phyloP scores from a whole-genome alignment of 2,797 vertebrate species.

The Hypotaenidia okinawae region DNA sequence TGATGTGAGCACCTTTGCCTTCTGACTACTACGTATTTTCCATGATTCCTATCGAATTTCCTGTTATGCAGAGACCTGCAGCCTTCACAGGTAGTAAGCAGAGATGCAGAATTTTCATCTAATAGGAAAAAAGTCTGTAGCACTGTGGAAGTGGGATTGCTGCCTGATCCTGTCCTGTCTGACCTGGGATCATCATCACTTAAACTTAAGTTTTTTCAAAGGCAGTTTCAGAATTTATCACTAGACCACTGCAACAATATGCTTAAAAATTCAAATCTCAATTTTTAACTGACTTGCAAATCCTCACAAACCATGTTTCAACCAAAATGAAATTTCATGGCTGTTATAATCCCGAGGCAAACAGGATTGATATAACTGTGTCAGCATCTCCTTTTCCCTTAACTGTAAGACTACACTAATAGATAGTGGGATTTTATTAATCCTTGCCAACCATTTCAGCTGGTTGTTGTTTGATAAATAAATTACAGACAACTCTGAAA shows the following conservation, averaged over 20 bases:
- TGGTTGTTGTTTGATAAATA: conserved; percentile 24
- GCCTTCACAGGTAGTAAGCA: accelerated
- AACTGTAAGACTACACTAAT: background rate
- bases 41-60: background rate
- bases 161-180: background rate
- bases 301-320: background rate
- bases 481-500: conserved; percentile 23
- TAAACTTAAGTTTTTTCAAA: background rate
- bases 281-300: conserved; percentile 21
- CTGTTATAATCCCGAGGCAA: conserved; percentile 48
- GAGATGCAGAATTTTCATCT: background rate
- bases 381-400: background rate
- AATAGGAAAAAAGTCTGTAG: background rate
- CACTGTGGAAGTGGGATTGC: background rate
- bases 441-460: conserved; percentile 4
- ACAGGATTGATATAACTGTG: background rate
- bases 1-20: accelerated
- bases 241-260: background rate
- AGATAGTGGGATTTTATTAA: background rate
- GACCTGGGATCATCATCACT: background rate
- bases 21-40: accelerated
- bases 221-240: background rate
- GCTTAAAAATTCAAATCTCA: conserved; percentile 12
- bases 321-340: conserved; percentile 29
- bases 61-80: background rate